Conservation (phyloP, 2,888 invertebrate genomes). For the Nipponacmea schrenckii region DNA sequence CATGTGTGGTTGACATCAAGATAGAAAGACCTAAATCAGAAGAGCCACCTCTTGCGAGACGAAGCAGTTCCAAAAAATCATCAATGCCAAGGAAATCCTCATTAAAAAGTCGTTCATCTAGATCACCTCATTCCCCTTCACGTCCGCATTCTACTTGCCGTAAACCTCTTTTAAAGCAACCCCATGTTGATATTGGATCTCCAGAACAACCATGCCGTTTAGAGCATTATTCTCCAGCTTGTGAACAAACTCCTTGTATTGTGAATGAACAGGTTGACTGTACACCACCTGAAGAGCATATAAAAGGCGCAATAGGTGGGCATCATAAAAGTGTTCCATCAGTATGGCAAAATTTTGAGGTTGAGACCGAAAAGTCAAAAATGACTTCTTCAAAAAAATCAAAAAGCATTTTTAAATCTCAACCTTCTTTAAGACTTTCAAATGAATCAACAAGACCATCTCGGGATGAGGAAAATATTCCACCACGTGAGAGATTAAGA, state of each 20-base stretch:
- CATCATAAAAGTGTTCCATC: constrained; percentile 29
- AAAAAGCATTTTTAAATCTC: constrained; percentile 30
- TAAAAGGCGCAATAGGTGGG: constrained; percentile 19
- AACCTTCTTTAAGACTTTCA: constrained; percentile 28
- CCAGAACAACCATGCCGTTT: background rate
- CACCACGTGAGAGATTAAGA: constrained; percentile 28
- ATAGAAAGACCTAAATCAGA: no score
- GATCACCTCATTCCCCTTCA: background rate
- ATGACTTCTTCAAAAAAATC: background rate
- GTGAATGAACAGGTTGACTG: background rate
- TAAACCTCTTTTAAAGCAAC: constrained; percentile 36
- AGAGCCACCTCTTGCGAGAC: no score
- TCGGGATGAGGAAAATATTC: constrained; percentile 13
- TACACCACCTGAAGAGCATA: constrained; percentile 28
- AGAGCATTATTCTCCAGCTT: background rate
- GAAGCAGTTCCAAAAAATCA: no score
- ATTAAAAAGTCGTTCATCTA: background rate
- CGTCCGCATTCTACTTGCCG: constrained; percentile 22
- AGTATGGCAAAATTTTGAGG: constrained; percentile 30
- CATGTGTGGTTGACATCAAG: no score
- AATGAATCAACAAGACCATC: background rate
- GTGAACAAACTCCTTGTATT: background rate
- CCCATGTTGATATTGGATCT: constrained; percentile 33
- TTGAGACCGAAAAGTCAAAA: constrained; percentile 12
- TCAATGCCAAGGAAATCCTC: no score